Base-by-base conservation (phyloP, 1,140 invertebrate genomes). In the Saccostrea glomerata region DNA sequence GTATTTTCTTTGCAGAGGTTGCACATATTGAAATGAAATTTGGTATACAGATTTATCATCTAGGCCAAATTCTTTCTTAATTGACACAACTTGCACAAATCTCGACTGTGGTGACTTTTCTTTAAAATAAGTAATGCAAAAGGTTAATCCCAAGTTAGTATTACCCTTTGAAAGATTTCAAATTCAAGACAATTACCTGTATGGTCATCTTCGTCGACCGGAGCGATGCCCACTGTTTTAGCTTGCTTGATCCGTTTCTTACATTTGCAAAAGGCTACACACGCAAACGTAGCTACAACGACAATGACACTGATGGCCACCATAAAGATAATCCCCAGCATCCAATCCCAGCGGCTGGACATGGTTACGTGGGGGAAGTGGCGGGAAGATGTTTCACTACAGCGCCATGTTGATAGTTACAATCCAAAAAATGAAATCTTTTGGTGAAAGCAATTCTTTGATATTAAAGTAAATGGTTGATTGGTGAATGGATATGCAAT, bases 241-340 rank as follows among this genome's bases (percentile, higher is more conserved):
- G 23, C 70, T 36, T 77, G 70, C 25, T 77, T 77, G 25, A 77
- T 23, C 15, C 30, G 23, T 36, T 77, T 77, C 70, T 77, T 77
- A 12, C 70, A 77, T 30, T 77, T 77, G 15, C 70, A 77, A 36
- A 77, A 77, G 30, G 13, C 70, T 23, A 77, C 30, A 77, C 70
- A 77, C 11, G 70, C 70, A 36, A 77, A 77, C 70, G 25, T 36
- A 0, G 70, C 25, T 4, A 77, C 70, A 77, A 77, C 30, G 23
- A 77, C 70, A 0, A 77, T 77, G 23, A 30, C 70, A 77, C 25
- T 30, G 15, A 77, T 77, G 70, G 70, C 70, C 23, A 77, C 70
- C 70, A 77, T 77, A 77, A 77, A 30, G 70, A 77, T 77, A 25
- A 77, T 77, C 23, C 70, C 70, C 9, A 77, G 70, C 70, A 77